A percentile compares a stretch with the other conserved stretches of the same genome.
Conservation (phyloP, 2,888 invertebrate genomes). For the Dysmachus trigonus region DNA sequence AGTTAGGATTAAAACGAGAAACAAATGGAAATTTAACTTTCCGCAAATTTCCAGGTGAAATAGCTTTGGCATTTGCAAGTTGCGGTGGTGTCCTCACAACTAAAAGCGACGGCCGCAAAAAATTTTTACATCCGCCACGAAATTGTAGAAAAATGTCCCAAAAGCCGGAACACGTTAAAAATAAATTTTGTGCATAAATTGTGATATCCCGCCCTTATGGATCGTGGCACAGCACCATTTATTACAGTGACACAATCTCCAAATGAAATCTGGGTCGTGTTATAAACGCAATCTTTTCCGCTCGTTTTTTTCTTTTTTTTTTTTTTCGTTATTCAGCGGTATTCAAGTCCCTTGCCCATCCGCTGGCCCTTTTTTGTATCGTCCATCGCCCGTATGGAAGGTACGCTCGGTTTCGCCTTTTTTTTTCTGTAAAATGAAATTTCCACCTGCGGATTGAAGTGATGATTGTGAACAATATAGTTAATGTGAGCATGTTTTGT, state of each 20-base stretch:
- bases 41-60: constrained; percentile 5
- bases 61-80: not conserved
- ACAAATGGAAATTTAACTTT: constrained; percentile 8
- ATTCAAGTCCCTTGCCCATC: not conserved
- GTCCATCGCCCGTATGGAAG: not conserved
- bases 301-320: not conserved
- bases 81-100: not conserved
- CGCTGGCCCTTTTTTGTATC: not conserved
- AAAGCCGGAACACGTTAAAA: constrained; percentile 35
- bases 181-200: constrained; percentile 39
- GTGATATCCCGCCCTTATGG: constrained; percentile 37
- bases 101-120: not conserved
- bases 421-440: constrained; percentile 38
- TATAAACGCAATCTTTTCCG: constrained; percentile 37
- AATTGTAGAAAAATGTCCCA: constrained; percentile 4
- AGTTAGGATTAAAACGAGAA: not conserved
- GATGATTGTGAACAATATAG: not conserved
- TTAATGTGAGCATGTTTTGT: not conserved
- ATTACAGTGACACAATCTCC: constrained; percentile 48
- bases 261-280: constrained; percentile 47
- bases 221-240: constrained; percentile 42
- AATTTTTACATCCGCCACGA: not conserved
- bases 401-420: constrained; percentile 9
- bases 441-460: constrained; percentile 21
- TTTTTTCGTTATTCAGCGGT: not conserved